Percentiles rank a stretch among this genome's conserved stretches.
Evolutionary conservation across 2,797 vertebrate species (phyloP).

Genomic region (Morelia viridis): DNA sequence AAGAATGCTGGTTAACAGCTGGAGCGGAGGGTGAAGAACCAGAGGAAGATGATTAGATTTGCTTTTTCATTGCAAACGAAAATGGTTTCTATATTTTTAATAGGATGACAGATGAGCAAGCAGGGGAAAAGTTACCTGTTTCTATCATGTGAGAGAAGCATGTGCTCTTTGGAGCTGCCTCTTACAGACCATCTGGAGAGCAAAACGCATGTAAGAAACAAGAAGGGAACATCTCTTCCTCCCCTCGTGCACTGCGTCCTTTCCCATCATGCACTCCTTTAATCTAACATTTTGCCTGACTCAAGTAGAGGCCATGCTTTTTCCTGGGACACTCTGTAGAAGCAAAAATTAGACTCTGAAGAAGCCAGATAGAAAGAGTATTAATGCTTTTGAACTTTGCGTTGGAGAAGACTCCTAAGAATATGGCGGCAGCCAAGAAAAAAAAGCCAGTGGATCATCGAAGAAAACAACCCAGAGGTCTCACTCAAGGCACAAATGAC

Average conservation of each 20-base stretch:
- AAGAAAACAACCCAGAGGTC: not conserved
- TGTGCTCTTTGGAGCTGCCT: conserved; percentile 1
- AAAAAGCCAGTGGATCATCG: not conserved
- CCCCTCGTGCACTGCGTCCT: not conserved
- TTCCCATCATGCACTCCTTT: not conserved
- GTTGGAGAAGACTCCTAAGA: not conserved
- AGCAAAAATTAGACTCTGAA: not conserved
- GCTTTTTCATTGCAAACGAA: not conserved
- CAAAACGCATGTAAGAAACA: conserved; percentile 11
- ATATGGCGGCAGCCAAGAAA: not conserved
- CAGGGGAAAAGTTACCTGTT: not conserved
- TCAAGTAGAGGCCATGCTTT: not conserved
- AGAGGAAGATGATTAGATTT: not conserved
- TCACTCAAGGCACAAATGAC: not conserved
- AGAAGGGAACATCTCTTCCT: conserved; percentile 6
- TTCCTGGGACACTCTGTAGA: not conserved
- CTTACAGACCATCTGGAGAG: conserved; percentile 61
- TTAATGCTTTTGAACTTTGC: not conserved
- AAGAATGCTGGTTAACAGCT: not conserved
- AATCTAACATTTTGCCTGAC: not conserved
- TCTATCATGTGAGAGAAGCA: not conserved
- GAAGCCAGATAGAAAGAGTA: not conserved
- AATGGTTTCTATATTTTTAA: not conserved
- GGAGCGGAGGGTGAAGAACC: no score
- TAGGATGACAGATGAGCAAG: not conserved